A percentile compares a stretch with the other conserved stretches of the same genome.
These are phyloP conservation scores for Epiblema foenella DNA, from an alignment of 2,888 invertebrate species.

Conservation along the genomic window DNA sequence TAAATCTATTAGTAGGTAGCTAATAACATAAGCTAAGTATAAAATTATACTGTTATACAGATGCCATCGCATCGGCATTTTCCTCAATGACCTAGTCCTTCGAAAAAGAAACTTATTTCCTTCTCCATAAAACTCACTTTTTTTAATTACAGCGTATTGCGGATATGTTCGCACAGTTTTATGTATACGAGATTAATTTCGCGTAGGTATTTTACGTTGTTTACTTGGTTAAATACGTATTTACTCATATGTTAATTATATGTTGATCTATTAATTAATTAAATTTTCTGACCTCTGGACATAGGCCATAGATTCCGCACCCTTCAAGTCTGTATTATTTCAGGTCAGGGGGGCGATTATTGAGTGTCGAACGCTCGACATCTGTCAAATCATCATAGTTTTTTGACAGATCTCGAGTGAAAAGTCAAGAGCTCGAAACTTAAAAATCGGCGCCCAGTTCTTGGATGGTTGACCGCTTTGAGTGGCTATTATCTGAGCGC, in stretches of 20 bases:
- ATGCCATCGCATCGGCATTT: constrained; percentile 24
- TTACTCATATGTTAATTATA: not conserved
- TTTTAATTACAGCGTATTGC: not conserved
- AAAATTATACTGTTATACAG: constrained; percentile 32
- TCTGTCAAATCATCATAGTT: too few relatives aligned
- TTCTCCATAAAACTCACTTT: not conserved
- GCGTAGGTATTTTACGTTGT: constrained; percentile 13
- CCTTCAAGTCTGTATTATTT: not conserved
- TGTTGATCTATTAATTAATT: not conserved
- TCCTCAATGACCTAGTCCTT: not conserved
- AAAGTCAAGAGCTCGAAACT: too few relatives aligned
- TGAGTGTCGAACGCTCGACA: too few relatives aligned
- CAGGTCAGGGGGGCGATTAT: too few relatives aligned
- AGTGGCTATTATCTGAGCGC: too few relatives aligned
- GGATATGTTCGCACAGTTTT: not conserved
- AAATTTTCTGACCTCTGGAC: not conserved
- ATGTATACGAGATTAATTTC: not conserved
- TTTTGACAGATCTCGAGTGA: too few relatives aligned
- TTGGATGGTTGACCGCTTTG: too few relatives aligned
- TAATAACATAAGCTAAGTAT: constrained; percentile 12
- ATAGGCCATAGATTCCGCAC: not conserved
- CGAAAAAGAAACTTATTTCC: constrained; percentile 1
- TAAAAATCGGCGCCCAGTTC: too few relatives aligned
- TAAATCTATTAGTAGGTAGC: constrained; percentile 10
- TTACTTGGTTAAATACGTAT: constrained; percentile 11